A percentile compares a stretch with the other conserved stretches of the same genome.
phyloP scores from a whole-genome alignment of 2,113 vertebrate species.

The Scomber japonicus region DNA sequence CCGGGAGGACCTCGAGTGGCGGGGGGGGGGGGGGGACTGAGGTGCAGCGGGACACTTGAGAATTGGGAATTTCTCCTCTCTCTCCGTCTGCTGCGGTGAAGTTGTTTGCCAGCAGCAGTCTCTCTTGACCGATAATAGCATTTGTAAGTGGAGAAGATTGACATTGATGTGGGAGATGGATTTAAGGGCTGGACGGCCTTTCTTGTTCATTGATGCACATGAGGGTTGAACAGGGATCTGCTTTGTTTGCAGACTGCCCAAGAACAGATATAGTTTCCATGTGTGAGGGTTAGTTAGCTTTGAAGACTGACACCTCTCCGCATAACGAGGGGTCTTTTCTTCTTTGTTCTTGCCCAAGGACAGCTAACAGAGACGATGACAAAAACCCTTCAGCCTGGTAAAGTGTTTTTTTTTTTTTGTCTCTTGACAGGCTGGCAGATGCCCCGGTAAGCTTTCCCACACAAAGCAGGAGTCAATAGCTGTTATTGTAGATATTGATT shows the following conservation, averaged over 20 bases:
- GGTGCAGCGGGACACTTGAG: constrained; percentile 64
- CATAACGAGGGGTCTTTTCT: not conserved
- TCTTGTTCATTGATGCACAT: constrained; percentile 37
- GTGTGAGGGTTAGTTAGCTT: constrained; percentile 9
- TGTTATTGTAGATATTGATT: constrained; percentile 70
- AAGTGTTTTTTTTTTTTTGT: constrained; percentile 29
- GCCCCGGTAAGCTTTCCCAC: constrained; percentile 55
- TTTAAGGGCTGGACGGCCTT: constrained; percentile 51
- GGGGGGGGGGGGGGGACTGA: constrained; percentile 58
- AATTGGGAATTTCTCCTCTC: constrained; percentile 68
- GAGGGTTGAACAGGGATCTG: constrained; percentile 4
- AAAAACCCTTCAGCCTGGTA: constrained; percentile 24
- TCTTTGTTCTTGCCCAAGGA: not conserved
- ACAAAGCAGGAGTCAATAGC: constrained; percentile 46
- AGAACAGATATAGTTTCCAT: constrained; percentile 19
- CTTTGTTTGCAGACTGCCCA: constrained; percentile 21
- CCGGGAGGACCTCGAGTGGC: constrained; percentile 63
- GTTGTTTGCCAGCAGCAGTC: constrained; percentile 76
- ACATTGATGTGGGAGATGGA: constrained; percentile 53
- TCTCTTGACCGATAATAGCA: constrained; percentile 68
- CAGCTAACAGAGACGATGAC: not conserved
- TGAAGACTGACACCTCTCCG: not conserved
- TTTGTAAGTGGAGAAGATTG: constrained; percentile 70
- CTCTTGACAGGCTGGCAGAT: constrained; percentile 57
- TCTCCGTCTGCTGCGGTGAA: constrained; percentile 50